phyloP scores from a whole-genome alignment of 2,797 vertebrate species.

The Micropoecilia bifurca region DNA sequence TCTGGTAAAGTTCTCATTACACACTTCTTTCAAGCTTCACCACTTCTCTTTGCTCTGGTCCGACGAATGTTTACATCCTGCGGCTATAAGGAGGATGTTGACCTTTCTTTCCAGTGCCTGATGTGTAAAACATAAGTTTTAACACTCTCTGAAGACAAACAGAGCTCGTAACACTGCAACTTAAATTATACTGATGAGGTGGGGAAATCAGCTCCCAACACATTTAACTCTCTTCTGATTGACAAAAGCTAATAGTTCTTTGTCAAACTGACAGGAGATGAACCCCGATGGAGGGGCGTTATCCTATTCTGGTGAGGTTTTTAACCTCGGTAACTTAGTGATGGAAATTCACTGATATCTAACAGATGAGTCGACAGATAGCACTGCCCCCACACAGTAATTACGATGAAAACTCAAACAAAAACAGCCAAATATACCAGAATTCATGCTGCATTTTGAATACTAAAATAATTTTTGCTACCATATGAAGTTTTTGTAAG shows the following conservation, averaged over 20 bases:
- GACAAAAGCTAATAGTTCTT: constrained; percentile 10
- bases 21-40: neutral
- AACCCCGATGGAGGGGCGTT: neutral
- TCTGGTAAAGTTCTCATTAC: neutral
- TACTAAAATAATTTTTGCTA: no score
- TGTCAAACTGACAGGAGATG: constrained; percentile 10
- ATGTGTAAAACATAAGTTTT: neutral
- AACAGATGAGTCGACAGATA: neutral
- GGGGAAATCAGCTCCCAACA: constrained; percentile 11
- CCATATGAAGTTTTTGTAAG: no score
- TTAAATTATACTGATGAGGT: neutral
- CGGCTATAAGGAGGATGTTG: neutral
- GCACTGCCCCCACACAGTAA: neutral
- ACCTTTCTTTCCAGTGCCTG: neutral
- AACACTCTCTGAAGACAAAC: neutral
- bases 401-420: neutral
- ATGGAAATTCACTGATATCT: neutral
- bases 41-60: neutral
- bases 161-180: neutral
- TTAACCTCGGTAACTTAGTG: neutral
- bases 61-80: neutral
- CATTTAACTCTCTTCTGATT: neutral
- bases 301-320: neutral
- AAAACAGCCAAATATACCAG: neutral
- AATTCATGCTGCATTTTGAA: neutral